Base-by-base conservation (phyloP, 2,888 invertebrate genomes). In the Lycia hirtaria region DNA sequence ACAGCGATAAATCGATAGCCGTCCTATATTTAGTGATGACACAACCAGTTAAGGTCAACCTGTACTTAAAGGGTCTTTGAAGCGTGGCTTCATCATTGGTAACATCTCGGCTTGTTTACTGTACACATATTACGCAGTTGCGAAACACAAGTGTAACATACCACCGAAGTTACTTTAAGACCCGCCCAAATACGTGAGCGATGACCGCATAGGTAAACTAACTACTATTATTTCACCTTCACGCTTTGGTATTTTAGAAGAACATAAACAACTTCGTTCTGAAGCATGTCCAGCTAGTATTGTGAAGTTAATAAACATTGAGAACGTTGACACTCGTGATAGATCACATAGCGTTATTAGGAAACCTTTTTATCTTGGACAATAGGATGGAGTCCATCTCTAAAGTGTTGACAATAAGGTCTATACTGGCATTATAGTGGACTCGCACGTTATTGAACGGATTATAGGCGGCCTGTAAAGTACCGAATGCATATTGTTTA, bases 161-260 rank as follows among this genome's bases (percentile, higher is more conserved):
- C 61, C 62, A 66, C 62, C 52, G 54, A 65, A 57, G 57, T 62
- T 66, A 66, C 70, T 65, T 73, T 69, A 72, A 62, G 75, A 69
- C 75, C 71, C 71, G 66, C 75, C 80, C 76, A 73, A 82, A 84
- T 81, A 77, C 68, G 74, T 81, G 72, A 82, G 71, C 79, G 86
- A 88, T 90, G 90, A 91, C 84, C 83, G 80, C 87, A 89, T 87
- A 77, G 73, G 69, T 68, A 71, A 76, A 71, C 69, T 68, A 76
- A 70, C 69, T 70, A 74, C 69, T 73, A 74, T 78, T 73, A 74
- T 79, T 78, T 86, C 76, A 84, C 87, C 87, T 88, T 86, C 84
- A 73, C 73, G 68, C 69, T 62, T 68, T 44, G 51, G 65, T 75
- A 63, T 71, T 71, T 70, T 74, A 37, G 30, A 56, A 48, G 44